Conservation (phyloP, 1,140 invertebrate species). For the Drosophila nasuta region DNA sequence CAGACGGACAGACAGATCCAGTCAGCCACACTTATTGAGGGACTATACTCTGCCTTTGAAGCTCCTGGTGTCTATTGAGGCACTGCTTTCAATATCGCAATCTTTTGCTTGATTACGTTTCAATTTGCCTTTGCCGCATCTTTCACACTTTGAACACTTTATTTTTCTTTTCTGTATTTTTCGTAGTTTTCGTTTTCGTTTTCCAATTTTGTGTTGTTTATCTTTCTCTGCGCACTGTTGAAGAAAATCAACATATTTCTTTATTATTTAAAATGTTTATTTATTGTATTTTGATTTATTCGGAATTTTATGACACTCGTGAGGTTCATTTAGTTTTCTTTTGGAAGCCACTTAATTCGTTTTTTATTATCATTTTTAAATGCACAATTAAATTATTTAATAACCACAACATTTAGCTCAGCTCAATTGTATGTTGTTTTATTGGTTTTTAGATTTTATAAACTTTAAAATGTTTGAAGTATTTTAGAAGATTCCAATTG, state of each 20-base stretch:
- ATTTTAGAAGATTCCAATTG: neutral
- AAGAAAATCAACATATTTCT: slow-evolving; percentile 39
- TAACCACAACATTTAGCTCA: slow-evolving; percentile 12
- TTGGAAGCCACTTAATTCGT: slow-evolving; percentile 21
- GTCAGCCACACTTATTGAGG: slow-evolving; percentile 23
- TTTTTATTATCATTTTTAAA: slow-evolving; percentile 36
- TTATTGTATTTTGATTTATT: slow-evolving; percentile 38
- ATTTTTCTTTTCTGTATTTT: slow-evolving; percentile 22
- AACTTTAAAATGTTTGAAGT: neutral
- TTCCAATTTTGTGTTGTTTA: slow-evolving; percentile 21
- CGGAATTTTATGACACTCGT: slow-evolving; percentile 29
- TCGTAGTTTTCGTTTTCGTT: slow-evolving; percentile 10
- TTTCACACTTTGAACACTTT: slow-evolving; percentile 63
- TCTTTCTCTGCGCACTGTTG: slow-evolving; percentile 55
- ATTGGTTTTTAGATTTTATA: slow-evolving; percentile 12
- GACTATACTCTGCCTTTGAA: slow-evolving; percentile 53
- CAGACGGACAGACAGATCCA: too few species aligned
- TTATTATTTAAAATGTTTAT: slow-evolving; percentile 37
- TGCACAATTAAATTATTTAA: slow-evolving; percentile 35
- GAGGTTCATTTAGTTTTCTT: slow-evolving; percentile 30
- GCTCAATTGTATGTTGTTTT: slow-evolving; percentile 21
- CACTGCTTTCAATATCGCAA: slow-evolving; percentile 43
- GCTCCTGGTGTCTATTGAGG: slow-evolving; percentile 40
- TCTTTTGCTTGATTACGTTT: slow-evolving; percentile 79
- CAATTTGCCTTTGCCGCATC: slow-evolving; percentile 62